Conservation (phyloP, 1,140 invertebrate species). For the Rhopalosiphum maidis region DNA sequence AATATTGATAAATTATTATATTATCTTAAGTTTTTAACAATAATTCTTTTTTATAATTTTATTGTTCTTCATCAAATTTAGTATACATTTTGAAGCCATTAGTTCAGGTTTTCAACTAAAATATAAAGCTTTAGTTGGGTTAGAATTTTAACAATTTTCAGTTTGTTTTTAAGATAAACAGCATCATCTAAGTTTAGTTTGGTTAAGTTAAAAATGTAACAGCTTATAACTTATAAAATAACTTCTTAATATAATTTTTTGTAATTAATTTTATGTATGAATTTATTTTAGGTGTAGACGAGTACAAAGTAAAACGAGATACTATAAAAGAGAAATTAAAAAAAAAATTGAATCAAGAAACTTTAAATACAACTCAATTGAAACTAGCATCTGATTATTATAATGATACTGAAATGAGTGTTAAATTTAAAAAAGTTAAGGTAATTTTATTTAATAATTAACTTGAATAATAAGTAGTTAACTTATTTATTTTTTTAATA, state of each 20-base stretch:
- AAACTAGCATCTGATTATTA: constrained; percentile 89
- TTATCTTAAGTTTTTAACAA: too few species aligned
- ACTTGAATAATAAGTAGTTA: neutral
- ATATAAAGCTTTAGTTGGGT: neutral
- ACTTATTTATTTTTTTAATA: neutral
- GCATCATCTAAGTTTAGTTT: neutral
- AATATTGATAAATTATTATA: too few species aligned
- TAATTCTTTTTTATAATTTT: too few species aligned
- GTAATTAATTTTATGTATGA: neutral
- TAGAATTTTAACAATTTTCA: neutral
- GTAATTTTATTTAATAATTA: neutral
- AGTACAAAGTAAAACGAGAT: constrained; percentile 62
- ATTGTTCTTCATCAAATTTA: too few species aligned
- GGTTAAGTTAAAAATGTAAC: neutral
- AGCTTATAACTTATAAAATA: neutral
- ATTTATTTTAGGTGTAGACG: constrained; percentile 65
- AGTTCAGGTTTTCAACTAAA: too few species aligned
- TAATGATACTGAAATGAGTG: constrained; percentile 80
- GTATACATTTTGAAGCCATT: too few species aligned
- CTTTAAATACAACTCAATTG: constrained; percentile 71
- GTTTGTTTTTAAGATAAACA: neutral
- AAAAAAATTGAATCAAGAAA: constrained; percentile 76
- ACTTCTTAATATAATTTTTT: neutral
- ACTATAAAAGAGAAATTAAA: constrained; percentile 63
- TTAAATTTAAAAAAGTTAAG: constrained; percentile 76